A percentile compares a stretch with the other conserved stretches of the same genome.
Conservation (phyloP, 2,113 vertebrate species). For the Heterocephalus glaber region DNA sequence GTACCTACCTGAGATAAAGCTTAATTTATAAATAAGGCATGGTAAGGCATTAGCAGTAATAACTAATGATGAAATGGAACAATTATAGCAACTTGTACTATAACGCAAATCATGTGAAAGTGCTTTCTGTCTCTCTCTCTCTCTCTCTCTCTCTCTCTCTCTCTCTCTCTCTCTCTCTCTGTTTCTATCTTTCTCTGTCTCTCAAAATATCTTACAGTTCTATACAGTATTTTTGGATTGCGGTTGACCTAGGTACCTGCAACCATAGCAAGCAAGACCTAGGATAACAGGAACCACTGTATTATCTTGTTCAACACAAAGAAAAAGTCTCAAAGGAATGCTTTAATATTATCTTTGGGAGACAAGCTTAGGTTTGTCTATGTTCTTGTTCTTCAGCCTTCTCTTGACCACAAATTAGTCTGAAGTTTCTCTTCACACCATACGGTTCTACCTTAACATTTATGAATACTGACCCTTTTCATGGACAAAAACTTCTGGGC, state of each 20-base stretch:
- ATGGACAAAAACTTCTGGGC: neutral
- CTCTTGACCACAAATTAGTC: neutral
- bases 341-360: neutral
- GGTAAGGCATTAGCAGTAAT: neutral
- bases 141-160: neutral
- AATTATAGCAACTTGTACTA: neutral
- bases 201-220: neutral
- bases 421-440: neutral
- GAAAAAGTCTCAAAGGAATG: neutral
- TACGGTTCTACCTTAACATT: neutral
- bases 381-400: neutral
- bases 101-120: neutral
- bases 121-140: too few species aligned
- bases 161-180: too few species aligned
- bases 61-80: neutral
- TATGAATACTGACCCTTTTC: neutral
- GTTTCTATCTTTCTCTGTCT: neutral
- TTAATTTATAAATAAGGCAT: neutral
- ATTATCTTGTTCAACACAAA: neutral
- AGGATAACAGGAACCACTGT: fast-evolving
- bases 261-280: neutral
- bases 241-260: neutral
- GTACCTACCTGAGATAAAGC: neutral
- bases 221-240: neutral
- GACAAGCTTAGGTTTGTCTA: neutral